Base-by-base conservation (phyloP, 92 coral and sea anemone species). In the Parazoanthus swiftii region DNA sequence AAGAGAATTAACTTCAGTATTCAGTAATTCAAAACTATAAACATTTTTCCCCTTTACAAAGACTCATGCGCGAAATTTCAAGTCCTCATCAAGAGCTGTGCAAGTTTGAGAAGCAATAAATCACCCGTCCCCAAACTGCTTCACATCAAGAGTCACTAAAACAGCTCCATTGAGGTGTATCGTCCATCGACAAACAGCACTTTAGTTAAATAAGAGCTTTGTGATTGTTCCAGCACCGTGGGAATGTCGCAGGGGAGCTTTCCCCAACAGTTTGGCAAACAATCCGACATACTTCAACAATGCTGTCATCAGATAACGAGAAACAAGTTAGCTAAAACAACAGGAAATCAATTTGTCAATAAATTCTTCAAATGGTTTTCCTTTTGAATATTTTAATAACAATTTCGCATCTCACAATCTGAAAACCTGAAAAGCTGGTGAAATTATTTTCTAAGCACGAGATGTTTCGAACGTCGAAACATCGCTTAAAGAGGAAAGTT, bases 341-440 rank as follows among this genome's bases (percentile, higher is more conserved):
- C 93, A 91, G 91, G 91, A 89, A 92, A 86, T 86, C n/a, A 83
- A 72, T 81, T 89, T 89, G 92, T 56, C 88, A 88, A 66, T 92
- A 86, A 86, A 89, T 89, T 83, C 91, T 89, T 80, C 74, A 89
- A 54, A 58, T 88, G 85, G 88, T 91, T 91, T 86, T 76, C 88
- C 18, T 84, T 67, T 25, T 5, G 33, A 36, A 44, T 44, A 70
- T 51, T 39, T 70, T 46, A 29, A 0, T 20, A 72, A 43, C 66
- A 67, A 8, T 11, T 7, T 25, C 86, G 25, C 33, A 0, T 5
- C 51, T 48, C 51, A 11, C 51, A 39, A 11, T 29, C 38, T 16
- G 14, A 26, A 4, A 14, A 71, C 13, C 29, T 6, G 4, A 71
- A 71, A 9, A 79, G 39, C 66, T 42, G 18, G 51, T 15, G 65